Evolutionary conservation across 1,140 invertebrate species (phyloP).

Genomic region (Gyrodactylus bullatarudis): DNA sequence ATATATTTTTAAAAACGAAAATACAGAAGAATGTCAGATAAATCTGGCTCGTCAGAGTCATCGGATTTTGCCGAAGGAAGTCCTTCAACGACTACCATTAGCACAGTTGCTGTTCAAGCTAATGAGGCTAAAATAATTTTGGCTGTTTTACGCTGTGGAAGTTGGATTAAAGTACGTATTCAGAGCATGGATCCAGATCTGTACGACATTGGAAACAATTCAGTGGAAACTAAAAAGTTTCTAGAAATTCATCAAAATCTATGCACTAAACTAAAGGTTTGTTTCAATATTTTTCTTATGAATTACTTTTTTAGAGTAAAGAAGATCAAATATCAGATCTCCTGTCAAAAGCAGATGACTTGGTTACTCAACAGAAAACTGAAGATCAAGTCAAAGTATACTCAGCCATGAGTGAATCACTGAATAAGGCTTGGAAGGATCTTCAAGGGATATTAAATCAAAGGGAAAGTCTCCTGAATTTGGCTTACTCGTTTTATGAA

Average conservation of each 20-base stretch:
- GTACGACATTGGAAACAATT: conserved; percentile 37
- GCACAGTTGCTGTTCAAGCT: conserved; percentile 56
- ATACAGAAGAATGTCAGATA: too few relatives aligned
- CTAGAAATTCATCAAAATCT: conserved; percentile 45
- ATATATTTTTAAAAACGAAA: too few relatives aligned
- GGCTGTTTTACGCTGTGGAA: conserved; percentile 45
- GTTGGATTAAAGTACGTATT: conserved; percentile 46
- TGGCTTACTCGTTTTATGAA: neutral
- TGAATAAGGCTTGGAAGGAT: conserved; percentile 52
- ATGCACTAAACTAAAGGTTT: conserved; percentile 41
- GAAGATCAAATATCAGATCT: conserved; percentile 60
- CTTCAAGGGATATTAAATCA: conserved; percentile 41
- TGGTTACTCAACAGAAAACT: conserved; percentile 36
- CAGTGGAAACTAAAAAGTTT: conserved; percentile 37
- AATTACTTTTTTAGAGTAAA: conserved; percentile 30
- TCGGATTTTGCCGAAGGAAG: conserved; percentile 8
- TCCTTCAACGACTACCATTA: conserved; percentile 40
- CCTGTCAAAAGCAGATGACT: conserved; percentile 42
- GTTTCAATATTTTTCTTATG: conserved; percentile 5
- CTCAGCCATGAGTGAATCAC: conserved; percentile 53
- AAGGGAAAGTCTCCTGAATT: conserved; percentile 30
- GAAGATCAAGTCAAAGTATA: conserved; percentile 31
- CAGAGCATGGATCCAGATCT: conserved; percentile 47
- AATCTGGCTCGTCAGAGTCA: neutral
- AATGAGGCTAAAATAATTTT: conserved; percentile 49